Conservation (phyloP, 2,113 vertebrate genomes). For the Pseudonaja textilis region DNA sequence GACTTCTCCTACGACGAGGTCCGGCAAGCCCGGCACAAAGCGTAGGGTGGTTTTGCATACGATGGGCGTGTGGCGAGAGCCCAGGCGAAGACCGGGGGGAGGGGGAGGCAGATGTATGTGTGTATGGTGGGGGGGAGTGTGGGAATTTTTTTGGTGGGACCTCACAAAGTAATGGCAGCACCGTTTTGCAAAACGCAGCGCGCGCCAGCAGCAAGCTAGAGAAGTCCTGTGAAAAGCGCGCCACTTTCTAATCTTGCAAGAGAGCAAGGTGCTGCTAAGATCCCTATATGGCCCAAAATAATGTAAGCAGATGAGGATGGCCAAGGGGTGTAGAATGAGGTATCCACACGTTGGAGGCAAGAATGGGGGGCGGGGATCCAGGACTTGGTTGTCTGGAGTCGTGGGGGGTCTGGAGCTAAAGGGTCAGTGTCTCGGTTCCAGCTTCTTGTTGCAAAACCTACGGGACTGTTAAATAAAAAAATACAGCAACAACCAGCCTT, state of each 20-base stretch:
- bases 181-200: constrained; percentile 32
- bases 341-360: background rate
- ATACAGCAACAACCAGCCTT: background rate
- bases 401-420: background rate
- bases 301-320: background rate
- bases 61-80: background rate
- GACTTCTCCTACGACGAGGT: constrained; percentile 26
- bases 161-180: background rate
- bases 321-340: background rate
- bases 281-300: too few relatives aligned
- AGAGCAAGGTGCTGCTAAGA: background rate
- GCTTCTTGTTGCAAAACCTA: background rate
- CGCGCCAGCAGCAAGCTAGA: constrained; percentile 23
- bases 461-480: background rate
- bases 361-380: background rate
- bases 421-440: background rate
- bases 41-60: too few relatives aligned
- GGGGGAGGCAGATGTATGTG: background rate
- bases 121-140: background rate
- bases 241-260: background rate
- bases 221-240: constrained; percentile 11
- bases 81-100: background rate
- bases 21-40: background rate
- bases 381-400: background rate
- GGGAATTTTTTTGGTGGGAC: background rate